Base-by-base conservation (phyloP, 1,140 invertebrate species). In the Steinernema feltiae region DNA sequence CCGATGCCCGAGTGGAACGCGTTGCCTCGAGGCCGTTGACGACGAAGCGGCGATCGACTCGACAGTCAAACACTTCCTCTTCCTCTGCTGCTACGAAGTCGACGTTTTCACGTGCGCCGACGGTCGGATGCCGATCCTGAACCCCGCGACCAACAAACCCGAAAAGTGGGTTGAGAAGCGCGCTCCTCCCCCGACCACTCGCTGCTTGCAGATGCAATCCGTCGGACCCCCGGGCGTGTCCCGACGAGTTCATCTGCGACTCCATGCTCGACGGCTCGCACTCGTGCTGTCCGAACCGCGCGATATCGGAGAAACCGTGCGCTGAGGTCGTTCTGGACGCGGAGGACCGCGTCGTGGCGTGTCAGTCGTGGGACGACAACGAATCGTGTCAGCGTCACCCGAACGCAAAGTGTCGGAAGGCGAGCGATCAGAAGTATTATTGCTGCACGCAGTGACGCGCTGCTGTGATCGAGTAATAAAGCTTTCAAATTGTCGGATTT, bases 21-120 rank as follows among this genome's bases (percentile, higher is more conserved):
- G 72, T 71, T 80, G 79, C 69, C 70, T 80, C 0, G 74, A 75
- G 27, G 78, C 77, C 32, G 31, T 74, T 0, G 78, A 80, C 21
- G 75, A 79, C 30, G 32, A 76, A 0, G 72, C 72, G 32, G n/a
- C 71, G 17, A 69, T 72, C 15, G 77, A 79, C 41, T 46, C 78
- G 29, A 63, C 53, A 15, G 53, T 63, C 15, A 74, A 74, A 18
- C 74, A 74, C 35, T 53, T 74, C 15, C 72, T 77, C 48, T 80
- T 79, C 41, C 79, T 70, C 31, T 80, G 79, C 48, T 80, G 79
- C 41, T 74, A 80, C 30, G 73, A 80, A 15, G 79, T 79, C 1
- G 79, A 81, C 1, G 70, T 80, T 7, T 80, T 80, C 63, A 79
- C 79, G 17, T 80, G 79, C 71, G 53, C 78, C 1, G 74, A 77